Base-by-base conservation (phyloP, 2,888 invertebrate genomes). In the Thereva nobilitata region DNA sequence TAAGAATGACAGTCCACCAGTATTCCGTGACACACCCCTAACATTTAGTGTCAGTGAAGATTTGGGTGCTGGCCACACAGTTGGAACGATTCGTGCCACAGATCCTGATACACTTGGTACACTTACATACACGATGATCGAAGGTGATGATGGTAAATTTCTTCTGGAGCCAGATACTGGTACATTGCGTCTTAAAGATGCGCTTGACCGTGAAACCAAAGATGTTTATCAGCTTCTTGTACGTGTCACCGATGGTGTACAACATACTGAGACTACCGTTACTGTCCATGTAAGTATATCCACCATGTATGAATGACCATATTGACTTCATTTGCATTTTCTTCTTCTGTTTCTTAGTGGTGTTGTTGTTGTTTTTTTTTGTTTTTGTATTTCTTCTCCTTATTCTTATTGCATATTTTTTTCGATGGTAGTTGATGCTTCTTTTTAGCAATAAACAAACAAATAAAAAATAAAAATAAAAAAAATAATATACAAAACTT, bases 1-100 rank as follows among this genome's bases (percentile, higher is more conserved):
- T 83, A 91, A 91, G 82, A 97, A 97, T 80, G 97, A 97, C 84
- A 94, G 93, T 75, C 94, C 95, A n/a, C 97, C 97, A 4, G 87
- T 89, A 64, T 93, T 94, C 84, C 87, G 87, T 73, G 87, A 89
- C 70, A 86, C 89, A 42, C 89, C 89, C 10, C 82, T 89, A 73
- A 86, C 86, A 57, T 91, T 89, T 78, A 84, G 86, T 66, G 89
- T 94, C 1, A 93, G 93, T 2, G 95, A 95, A 79, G 94, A 95
- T 78, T 84, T 93, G 68, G 89, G 91, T 44, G 89, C 90, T 2
- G 93, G 93, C 5, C 90, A 92, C 75, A 82, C 86, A 44, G 89
- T 95, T 68, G 89, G 91, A 7, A 87, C 87, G 7, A 86, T 95
- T 64, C 85, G 84, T 59, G 95, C 95, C 9, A 86, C 87, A 68